These are phyloP conservation scores for Mirza zaza DNA, from an alignment of 2,113 vertebrate species.

Conservation along the genomic window DNA sequence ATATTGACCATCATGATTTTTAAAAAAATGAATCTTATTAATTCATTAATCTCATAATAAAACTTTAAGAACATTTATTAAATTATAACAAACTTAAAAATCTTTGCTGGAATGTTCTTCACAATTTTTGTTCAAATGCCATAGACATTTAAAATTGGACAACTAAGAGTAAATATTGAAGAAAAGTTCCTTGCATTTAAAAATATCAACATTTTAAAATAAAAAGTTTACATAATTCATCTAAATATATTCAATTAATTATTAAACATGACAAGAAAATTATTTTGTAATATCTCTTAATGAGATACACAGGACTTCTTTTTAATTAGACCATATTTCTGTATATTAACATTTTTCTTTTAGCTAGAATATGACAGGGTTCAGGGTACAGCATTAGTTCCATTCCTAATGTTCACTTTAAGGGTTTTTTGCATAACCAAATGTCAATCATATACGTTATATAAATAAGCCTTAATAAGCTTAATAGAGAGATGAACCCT, in stretches of 20 bases:
- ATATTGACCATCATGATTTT: not conserved
- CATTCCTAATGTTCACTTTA: not conserved
- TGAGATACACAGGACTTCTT: not conserved
- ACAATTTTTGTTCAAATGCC: not conserved
- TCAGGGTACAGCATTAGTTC: not conserved
- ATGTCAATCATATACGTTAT: not conserved
- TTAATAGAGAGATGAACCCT: not conserved
- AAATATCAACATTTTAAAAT: not conserved
- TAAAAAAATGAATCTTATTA: not conserved
- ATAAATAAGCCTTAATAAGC: not conserved
- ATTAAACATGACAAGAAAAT: not conserved
- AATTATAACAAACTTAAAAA: conserved; percentile 10
- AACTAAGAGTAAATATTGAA: not conserved
- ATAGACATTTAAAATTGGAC: not conserved
- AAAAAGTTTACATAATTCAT: not conserved
- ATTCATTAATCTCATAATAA: not conserved
- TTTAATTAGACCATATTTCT: not conserved
- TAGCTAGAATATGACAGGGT: not conserved
- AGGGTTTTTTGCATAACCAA: not conserved
- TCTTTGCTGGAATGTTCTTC: not conserved
- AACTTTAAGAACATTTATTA: not conserved
- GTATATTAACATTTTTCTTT: not conserved
- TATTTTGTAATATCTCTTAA: not conserved
- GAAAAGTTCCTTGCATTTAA: not conserved
- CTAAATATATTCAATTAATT: not conserved